Base-by-base conservation (phyloP, 1,140 invertebrate genomes). In the Calephelis virginiensis region DNA sequence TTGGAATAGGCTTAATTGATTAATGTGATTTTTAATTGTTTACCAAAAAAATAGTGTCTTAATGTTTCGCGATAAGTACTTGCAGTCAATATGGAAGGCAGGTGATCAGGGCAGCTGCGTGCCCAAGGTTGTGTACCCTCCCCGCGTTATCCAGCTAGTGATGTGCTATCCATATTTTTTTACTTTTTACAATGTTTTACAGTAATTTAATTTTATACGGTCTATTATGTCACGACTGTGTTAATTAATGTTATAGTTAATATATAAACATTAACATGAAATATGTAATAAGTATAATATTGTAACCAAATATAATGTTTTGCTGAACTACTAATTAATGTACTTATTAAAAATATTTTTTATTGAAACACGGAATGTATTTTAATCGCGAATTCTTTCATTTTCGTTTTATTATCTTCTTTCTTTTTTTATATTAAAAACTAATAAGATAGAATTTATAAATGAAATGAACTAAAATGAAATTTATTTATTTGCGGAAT, bases 51-150 rank as follows among this genome's bases (percentile, higher is more conserved):
- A 77, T 71, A 63, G 70, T 77, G 71, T 77, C 80, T 78, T 73
- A 78, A 68, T 80, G 77, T 81, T 75, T 78, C 70, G 73, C 70
- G 73, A 72, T 78, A 73, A 71, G 76, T 84, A 83, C 78, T 85
- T 83, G 78, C 69, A 78, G 69, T 74, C 82, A 87, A 86, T 82
- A 86, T 86, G 83, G 69, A 68, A 70, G 83, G 86, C 86, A 89
- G 86, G 86, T 89, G 86, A 83, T 80, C 78, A 73, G 43, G 61
- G 81, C 83, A 86, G 83, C 83, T 86, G 83, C 82, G 73, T 74
- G 75, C 75, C 78, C 83, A 89, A 89, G 85, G 85, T 83, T 88
- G 78, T 75, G 73, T 74, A 74, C 81, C 83, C 79, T 74, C 77
- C 77, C 79, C 76, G 69, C 80, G 67, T 69, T 66, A 69, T 72